These are phyloP conservation scores for Cantharis flavilabris DNA, from an alignment of 2,888 invertebrate species.

Conservation along the genomic window DNA sequence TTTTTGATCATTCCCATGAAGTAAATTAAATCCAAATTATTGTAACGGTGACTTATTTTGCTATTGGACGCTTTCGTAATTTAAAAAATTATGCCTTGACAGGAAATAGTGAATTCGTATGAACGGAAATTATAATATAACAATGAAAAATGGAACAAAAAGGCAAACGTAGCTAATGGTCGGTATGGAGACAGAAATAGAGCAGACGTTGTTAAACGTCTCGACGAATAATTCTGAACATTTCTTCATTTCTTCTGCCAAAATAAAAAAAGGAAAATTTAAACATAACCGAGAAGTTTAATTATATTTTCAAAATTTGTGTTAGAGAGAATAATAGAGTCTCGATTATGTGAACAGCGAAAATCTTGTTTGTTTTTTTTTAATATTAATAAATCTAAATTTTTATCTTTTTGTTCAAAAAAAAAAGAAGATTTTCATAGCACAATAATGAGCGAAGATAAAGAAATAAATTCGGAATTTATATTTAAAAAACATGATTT, in stretches of 20 bases:
- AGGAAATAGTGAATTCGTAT: not conserved
- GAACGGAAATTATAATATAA: constrained; percentile 19
- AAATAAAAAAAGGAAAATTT: not conserved
- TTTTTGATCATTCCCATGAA: not conserved
- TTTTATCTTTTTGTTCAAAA: too few relatives aligned
- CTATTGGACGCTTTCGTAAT: not conserved
- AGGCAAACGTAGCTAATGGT: constrained; percentile 13
- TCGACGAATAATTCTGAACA: constrained; percentile 11
- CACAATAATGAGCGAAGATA: too few relatives aligned
- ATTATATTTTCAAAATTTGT: not conserved
- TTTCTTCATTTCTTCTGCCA: not conserved
- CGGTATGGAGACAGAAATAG: constrained; percentile 25
- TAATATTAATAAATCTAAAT: too few relatives aligned
- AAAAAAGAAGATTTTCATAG: too few relatives aligned
- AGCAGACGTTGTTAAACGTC: constrained; percentile 19
- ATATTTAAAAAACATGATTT: too few relatives aligned
- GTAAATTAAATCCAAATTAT: not conserved
- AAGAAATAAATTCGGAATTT: too few relatives aligned
- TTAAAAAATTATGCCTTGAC: not conserved
- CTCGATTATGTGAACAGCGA: too few relatives aligned
- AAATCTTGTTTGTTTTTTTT: too few relatives aligned
- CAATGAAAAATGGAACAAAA: constrained; percentile 19
- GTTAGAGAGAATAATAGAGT: not conserved
- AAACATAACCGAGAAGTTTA: not conserved
- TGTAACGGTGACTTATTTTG: not conserved